Conservation (phyloP, 2,797 vertebrate genomes). For the Simalia tracyae region DNA sequence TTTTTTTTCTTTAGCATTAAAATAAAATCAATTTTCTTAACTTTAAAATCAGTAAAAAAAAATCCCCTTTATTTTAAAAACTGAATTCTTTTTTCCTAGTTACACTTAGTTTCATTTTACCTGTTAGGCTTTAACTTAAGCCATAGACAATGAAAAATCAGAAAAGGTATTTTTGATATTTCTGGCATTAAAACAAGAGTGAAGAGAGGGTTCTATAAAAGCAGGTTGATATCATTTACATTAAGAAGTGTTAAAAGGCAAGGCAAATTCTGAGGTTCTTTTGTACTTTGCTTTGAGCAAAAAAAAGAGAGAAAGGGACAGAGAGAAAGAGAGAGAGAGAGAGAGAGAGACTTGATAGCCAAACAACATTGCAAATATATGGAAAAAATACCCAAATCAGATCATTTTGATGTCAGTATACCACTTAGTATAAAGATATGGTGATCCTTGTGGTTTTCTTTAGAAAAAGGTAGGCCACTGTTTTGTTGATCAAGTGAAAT, state of each 20-base stretch:
- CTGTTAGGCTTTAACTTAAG: neutral
- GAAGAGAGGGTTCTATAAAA: neutral
- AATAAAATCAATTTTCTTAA: too few species aligned
- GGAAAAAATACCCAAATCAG: conserved; percentile 43
- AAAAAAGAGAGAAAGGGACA: neutral
- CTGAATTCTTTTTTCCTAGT: neutral
- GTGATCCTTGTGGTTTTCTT: conserved; percentile 51
- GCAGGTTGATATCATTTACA: conserved; percentile 1
- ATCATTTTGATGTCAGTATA: conserved; percentile 48
- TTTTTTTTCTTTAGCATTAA: too few species aligned
- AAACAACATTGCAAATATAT: conserved; percentile 56
- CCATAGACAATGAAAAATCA: neutral
- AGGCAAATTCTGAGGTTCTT: conserved; percentile 20
- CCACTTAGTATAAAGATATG: conserved; percentile 35
- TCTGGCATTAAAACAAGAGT: neutral
- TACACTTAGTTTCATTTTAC: neutral
- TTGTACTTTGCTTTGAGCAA: conserved; percentile 38
- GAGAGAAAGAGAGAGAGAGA: neutral
- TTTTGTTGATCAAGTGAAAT: conserved; percentile 63
- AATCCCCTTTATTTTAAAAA: neutral
- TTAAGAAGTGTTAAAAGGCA: conserved; percentile 21
- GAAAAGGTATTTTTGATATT: neutral
- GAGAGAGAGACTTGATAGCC: conserved; percentile 39
- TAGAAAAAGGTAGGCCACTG: conserved; percentile 43
- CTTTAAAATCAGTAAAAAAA: too few species aligned